Evolutionary conservation across 1,140 invertebrate genomes (phyloP).

Genomic region (Ostrea denselamellosa): DNA sequence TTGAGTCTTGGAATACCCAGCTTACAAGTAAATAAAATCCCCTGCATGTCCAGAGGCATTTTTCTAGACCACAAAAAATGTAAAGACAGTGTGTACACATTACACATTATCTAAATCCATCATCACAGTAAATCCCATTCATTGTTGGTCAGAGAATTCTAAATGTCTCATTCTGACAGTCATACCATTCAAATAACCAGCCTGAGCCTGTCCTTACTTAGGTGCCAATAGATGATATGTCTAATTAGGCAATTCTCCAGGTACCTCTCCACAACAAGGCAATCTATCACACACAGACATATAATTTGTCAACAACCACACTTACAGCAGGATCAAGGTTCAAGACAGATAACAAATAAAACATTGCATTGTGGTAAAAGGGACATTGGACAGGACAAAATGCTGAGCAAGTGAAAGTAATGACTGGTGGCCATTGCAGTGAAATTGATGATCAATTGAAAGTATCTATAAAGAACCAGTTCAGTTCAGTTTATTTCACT

Average conservation of each 20-base stretch:
- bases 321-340: not conserved
- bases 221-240: not conserved
- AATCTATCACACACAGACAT: conserved; percentile 13
- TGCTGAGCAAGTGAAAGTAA: not conserved
- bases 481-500: no score
- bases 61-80: no score
- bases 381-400: not conserved
- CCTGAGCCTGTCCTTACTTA: not conserved
- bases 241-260: conserved; percentile 5
- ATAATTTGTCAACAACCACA: conserved; percentile 18
- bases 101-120: not conserved
- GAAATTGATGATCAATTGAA: no score
- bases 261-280: not conserved
- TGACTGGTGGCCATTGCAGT: no score
- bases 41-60: no score
- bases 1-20: no score
- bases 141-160: not conserved
- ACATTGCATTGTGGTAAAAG: not conserved
- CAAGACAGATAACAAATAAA: not conserved
- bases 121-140: not conserved
- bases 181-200: not conserved
- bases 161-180: not conserved
- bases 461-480: no score
- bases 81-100: no score
- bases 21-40: no score